Evolutionary conservation across 2,113 vertebrate species (phyloP).

Genomic region (Triplophysa rosa): DNA sequence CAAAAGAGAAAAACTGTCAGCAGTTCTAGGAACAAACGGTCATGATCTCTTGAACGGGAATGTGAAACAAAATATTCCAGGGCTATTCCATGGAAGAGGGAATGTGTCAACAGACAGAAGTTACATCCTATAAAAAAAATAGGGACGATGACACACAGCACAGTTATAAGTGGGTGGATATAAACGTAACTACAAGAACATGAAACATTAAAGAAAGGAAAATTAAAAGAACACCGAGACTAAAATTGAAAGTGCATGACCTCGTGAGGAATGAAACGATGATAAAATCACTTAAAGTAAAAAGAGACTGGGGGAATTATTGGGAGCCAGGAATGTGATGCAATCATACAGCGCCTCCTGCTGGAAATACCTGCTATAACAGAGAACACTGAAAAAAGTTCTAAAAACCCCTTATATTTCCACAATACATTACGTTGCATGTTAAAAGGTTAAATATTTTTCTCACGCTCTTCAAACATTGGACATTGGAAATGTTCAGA

Average conservation of each 20-base stretch:
- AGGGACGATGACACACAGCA: neutral
- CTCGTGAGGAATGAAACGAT: neutral
- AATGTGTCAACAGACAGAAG: neutral
- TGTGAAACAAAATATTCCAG: neutral
- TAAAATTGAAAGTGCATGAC: neutral
- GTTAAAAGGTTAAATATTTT: no score
- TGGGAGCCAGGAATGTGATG: neutral
- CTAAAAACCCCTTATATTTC: no score
- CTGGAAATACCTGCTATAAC: neutral
- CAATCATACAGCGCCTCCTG: conserved; percentile 32
- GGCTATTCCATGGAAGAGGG: neutral
- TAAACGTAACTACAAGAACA: neutral
- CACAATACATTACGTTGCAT: neutral
- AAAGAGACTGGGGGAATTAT: neutral
- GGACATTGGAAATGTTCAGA: no score
- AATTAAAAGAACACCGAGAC: neutral
- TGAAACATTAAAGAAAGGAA: neutral
- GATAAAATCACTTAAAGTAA: neutral
- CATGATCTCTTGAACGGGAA: neutral
- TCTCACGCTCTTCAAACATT: no score
- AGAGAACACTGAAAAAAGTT: neutral
- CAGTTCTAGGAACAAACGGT: neutral
- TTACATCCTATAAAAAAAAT: neutral
- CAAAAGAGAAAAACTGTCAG: neutral
- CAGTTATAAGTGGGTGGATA: neutral